Conservation (phyloP, 2,797 vertebrate genomes). For the Squalus acanthias region DNA sequence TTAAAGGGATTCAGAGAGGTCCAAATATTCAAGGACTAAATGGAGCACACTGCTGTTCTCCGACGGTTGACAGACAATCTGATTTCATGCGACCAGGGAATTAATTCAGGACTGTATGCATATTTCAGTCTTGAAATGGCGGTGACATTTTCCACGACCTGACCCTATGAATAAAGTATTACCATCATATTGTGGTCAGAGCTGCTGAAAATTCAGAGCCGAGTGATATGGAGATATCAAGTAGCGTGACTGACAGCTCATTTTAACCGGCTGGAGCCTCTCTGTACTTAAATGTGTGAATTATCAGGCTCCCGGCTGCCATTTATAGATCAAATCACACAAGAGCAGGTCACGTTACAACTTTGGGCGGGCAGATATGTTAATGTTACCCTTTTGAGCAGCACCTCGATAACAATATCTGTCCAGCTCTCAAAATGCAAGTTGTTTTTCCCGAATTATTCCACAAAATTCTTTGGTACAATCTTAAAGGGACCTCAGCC, state of each 20-base stretch:
- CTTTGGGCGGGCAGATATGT: background rate
- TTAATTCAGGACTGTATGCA: background rate
- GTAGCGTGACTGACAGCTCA: background rate
- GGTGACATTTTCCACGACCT: conserved; percentile 19
- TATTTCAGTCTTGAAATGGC: conserved; percentile 4
- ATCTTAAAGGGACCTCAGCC: background rate
- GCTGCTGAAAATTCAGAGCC: background rate
- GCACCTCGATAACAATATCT: background rate
- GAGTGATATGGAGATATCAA: conserved; percentile 13
- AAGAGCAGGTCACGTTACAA: background rate
- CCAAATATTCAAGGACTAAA: background rate
- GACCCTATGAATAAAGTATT: conserved; percentile 28
- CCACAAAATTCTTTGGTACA: background rate
- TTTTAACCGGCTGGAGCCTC: background rate
- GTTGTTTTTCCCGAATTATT: background rate
- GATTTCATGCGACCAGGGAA: background rate
- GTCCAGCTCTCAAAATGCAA: background rate
- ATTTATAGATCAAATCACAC: conserved; percentile 20
- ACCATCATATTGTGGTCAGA: background rate
- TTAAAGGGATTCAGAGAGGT: background rate
- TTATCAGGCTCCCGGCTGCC: background rate
- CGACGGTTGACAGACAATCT: background rate
- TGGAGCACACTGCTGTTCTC: background rate
- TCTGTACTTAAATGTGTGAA: background rate
- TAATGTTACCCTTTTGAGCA: background rate